These are phyloP conservation scores for Lipophrys pholis DNA, from an alignment of 2,113 vertebrate species.

Conservation along the genomic window DNA sequence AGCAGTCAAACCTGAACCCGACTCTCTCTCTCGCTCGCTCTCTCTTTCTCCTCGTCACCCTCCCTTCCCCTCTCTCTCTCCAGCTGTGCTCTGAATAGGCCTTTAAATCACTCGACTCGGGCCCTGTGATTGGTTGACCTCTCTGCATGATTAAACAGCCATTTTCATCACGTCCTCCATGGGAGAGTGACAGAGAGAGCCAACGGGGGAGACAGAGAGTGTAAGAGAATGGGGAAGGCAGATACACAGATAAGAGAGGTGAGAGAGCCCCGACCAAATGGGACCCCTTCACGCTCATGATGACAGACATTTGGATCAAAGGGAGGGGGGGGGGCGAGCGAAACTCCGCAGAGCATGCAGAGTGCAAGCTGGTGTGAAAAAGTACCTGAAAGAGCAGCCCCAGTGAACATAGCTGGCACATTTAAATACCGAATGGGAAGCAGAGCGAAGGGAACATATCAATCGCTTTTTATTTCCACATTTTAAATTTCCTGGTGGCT, in stretches of 20 bases:
- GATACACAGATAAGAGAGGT: constrained; percentile 38
- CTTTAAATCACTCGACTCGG: constrained; percentile 73
- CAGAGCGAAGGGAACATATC: too few species aligned
- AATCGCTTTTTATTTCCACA: too few species aligned
- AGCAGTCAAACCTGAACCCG: constrained; percentile 57
- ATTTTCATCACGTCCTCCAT: constrained; percentile 77
- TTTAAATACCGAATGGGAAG: neutral
- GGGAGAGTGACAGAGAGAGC: constrained; percentile 65
- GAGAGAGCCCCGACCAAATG: constrained; percentile 31
- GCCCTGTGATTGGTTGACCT: constrained; percentile 78
- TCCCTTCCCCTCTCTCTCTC: constrained; percentile 53
- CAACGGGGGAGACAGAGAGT: constrained; percentile 10
- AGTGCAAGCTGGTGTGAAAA: constrained; percentile 15
- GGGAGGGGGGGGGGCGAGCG: neutral
- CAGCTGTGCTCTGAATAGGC: constrained; percentile 76
- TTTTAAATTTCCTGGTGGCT: neutral
- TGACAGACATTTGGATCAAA: constrained; percentile 38
- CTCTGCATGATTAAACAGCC: constrained; percentile 82
- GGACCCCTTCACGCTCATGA: constrained; percentile 34
- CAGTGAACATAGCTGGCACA: neutral
- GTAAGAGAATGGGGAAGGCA: constrained; percentile 2
- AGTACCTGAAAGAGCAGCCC: constrained; percentile 12
- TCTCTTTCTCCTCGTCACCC: constrained; percentile 5
- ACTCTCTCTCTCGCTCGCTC: constrained; percentile 17
- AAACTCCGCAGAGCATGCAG: neutral